Evolutionary conservation across 2,888 invertebrate species (phyloP), one percentile per base, ranked within the genome.

Genomic region (Margaritifera margaritifera): DNA sequence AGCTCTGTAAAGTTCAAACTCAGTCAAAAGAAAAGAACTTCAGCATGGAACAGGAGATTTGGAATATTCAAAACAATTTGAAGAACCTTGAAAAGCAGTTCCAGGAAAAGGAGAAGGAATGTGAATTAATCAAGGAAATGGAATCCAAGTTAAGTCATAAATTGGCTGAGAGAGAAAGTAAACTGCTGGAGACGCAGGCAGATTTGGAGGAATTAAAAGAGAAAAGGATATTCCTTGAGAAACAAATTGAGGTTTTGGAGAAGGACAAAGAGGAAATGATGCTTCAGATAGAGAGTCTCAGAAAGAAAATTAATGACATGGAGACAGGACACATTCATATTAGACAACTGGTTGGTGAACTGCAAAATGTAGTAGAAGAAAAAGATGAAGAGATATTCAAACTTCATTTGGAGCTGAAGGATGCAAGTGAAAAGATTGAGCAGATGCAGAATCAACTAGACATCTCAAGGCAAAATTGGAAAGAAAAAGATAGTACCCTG

Each of bases 361-460:
- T 75, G 15, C 66, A 68, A 53, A 52, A 22, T 31, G 66, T 63
- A 42, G 51, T 68, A 42, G 58, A 61, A 58, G 56, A 55, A 24
- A n/a, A 59, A 50, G 68, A 65, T 22, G 60, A 59, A 66, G 62
- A 50, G 25, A 42, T 56, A 18, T 60, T n/a, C 31, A 66, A 62
- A 19, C 50, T 59, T 53, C 58, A 42, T 51, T 63, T 56, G 25
- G 66, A 69, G 25, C 52, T 65, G 52, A 55, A 59, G 55, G 65
- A 42, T 65, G 56, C 24, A 66, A 66, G 51, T 60, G 58, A 60
- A 66, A 70, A 62, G 65, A 62, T 59, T 42, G 42, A 42, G 42
- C 11, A 42, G 42, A 42, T 42, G 42, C 42, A 42, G 42, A 42
- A 42, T 42, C 42, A 42, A 42, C 42, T 42, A 42, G 42, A 42